phyloP scores from a whole-genome alignment of 2,797 vertebrate genomes.

The Sphenodon punctatus region DNA sequence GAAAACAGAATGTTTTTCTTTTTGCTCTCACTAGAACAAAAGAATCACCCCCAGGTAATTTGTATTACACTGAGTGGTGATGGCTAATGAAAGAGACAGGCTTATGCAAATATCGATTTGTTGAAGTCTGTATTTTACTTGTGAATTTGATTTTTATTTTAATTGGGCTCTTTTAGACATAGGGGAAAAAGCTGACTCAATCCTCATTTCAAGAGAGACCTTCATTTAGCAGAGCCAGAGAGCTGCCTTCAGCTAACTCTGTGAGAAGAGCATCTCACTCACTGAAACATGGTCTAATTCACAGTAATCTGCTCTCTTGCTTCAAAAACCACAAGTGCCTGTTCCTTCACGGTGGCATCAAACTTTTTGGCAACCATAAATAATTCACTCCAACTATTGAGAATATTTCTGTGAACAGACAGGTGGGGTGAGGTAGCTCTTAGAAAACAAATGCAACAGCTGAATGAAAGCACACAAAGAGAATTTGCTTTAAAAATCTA shows the following conservation, averaged over 20 bases:
- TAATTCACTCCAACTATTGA: neutral
- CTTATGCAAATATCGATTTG: neutral
- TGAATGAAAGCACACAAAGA: no score
- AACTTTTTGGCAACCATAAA: neutral
- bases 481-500: no score
- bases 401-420: neutral
- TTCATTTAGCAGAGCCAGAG: neutral
- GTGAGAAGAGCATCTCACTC: neutral
- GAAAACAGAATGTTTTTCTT: slow-evolving; percentile 12
- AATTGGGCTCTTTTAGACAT: rapidly evolving
- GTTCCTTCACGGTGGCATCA: neutral
- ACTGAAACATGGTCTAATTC: neutral
- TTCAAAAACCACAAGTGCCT: neutral
- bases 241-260: neutral
- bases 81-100: neutral
- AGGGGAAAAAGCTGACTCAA: rapidly evolving
- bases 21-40: neutral
- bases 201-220: neutral
- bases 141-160: neutral
- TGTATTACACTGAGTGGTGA: neutral
- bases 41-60: neutral
- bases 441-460: no score
- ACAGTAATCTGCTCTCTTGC: neutral
- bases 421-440: neutral
- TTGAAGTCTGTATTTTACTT: neutral